These are phyloP conservation scores for Scolopax rusticola DNA, from an alignment of 2,797 vertebrate species.

Conservation along the genomic window DNA sequence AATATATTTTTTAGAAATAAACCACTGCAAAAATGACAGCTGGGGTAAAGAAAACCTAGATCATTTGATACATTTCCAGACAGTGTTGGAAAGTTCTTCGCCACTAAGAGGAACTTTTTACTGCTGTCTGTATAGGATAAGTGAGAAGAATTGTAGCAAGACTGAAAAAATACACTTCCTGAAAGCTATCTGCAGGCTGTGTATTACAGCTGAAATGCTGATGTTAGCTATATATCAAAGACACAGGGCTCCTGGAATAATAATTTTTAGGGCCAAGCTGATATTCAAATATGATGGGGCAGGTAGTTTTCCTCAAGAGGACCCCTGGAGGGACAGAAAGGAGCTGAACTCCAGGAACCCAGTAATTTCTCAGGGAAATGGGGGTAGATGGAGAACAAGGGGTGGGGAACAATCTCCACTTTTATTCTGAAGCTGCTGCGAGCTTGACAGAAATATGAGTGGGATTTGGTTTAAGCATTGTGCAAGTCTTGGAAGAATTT, in stretches of 20 bases:
- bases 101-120: not conserved
- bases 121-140: not conserved
- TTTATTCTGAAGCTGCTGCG: not conserved
- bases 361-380: not conserved
- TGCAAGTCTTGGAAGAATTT: not conserved
- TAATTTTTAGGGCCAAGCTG: not conserved
- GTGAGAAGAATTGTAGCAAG: not conserved
- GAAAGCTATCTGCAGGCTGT: not conserved
- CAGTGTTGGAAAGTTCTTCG: not conserved
- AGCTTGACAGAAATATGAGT: not conserved
- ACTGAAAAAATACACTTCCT: not conserved
- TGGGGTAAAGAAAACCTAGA: not conserved
- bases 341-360: not conserved
- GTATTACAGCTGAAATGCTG: not conserved
- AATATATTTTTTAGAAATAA: not conserved
- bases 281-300: not conserved
- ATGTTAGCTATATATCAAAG: not conserved
- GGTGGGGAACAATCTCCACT: fast-evolving
- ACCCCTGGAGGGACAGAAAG: not conserved
- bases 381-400: no score
- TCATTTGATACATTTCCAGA: not conserved
- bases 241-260: not conserved
- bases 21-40: not conserved
- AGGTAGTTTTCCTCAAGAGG: not conserved
- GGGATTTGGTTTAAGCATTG: not conserved